Evolutionary conservation across 2,888 invertebrate genomes (phyloP), one percentile per base, ranked within the genome.

Genomic region (Rutpela maculata): DNA sequence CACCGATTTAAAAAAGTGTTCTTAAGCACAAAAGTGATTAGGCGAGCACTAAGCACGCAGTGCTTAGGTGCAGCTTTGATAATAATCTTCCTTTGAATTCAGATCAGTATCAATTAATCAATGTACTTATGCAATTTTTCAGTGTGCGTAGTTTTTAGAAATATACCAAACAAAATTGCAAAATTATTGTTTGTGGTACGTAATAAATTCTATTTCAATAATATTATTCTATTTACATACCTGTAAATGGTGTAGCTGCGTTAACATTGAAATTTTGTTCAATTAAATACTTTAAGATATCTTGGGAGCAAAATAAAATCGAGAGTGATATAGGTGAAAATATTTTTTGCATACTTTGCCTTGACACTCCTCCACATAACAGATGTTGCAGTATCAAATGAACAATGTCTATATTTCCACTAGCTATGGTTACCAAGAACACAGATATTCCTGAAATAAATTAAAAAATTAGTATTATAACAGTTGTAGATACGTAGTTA

Each of bases 271-370:
- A 89, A 31, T 81, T 74, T 74, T 87, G 83, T 9, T 82, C 78
- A 11, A 88, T 77, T 11, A 90, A 80, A 81, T 86, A 88, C 65
- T 85, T 80, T 18, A 89, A 74, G 71, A 89, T 80, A 15, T 85
- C 75, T 9, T 85, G 78, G 60, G 87, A 84, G 15, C 83, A 80
- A 76, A 87, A 89, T 19, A 89, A 75, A 74, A 89, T 83, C 0
- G 89, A 85, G 17, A 89, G 60, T 11, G 88, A 85, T 38, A 88
- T 18, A 0, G 89, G 88, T 0, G 89, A 89, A 65, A 89, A 80
- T 18, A 80, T 72, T n/a, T 73, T 81, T 78, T 90, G 87, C 75
- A 89, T 83, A 19, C 83, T 85, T 81, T 86, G 85, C 74, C 84
- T 87, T 5, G 89, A 88, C 67, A 88, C 84, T 5, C 89, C 89